Evolutionary conservation across 2,888 invertebrate genomes (phyloP), one percentile per base, ranked within the genome.

Genomic region (Dastarcus helophoroides): DNA sequence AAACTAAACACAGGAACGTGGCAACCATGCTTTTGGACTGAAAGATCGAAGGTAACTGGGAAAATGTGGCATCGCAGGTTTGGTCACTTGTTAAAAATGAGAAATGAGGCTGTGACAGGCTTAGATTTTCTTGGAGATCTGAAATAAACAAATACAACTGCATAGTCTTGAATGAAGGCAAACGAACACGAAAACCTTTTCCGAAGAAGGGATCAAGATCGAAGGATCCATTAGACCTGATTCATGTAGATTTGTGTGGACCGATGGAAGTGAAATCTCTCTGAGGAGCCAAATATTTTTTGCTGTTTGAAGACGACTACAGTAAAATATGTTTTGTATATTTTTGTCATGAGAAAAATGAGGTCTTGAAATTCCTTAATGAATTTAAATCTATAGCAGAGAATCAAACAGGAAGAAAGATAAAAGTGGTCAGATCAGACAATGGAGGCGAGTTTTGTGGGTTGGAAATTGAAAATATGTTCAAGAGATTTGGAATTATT

Each of bases 241-340:
- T 36, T 14, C 39, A 39, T 28, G 32, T 27, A 14, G 39, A 33
- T 23, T 13, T 33, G 15, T 21, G 22, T 22, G 33, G 29, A 12
- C 28, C 31, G 8, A 33, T 33, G 26, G 30, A 34, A 21, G 22
- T 19, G 14, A 32, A 10, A 14, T 34, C 34, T 9, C 16, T 30
- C 10, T 29, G 34, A 12, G 34, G 30, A 19, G 13, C 30, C 8
- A 35, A 27, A 35, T 53, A 49, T 37, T 48, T 51, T 38, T 31
- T 54, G 1, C 39, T 47, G 0, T 54, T 56, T 32, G 37, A 52
- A 1, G 54, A 56, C 41, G 53, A 58, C 36, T 40, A 31, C 30
- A 48, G 40, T 9, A 35, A 43, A 25, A 47, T 42, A 41, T 38
- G 35, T 11, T 44, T 42, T 36, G 40, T 48, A 14, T 51, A 49